Evolutionary conservation across 1,140 invertebrate genomes (phyloP), one percentile per base, ranked within the genome.

Genomic region (Zaprionus ghesquierei): DNA sequence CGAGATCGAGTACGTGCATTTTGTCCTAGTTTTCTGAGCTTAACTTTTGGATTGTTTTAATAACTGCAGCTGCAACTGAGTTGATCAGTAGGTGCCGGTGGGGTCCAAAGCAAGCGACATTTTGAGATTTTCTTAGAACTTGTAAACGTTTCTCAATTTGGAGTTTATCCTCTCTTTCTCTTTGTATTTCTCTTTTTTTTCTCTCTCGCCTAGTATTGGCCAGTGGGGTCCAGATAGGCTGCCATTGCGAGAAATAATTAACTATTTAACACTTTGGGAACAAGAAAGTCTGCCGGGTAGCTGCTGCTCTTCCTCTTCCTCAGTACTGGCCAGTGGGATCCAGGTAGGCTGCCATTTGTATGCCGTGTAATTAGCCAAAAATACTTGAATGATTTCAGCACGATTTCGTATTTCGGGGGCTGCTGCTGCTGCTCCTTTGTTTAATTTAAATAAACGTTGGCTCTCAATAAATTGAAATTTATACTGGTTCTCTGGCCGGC

Each of bases 321-420:
- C 51, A 92, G 64, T 92, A 92, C 68, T 92, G 90, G 60, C 90
- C 90, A 73, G 90, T 92, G 56, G 90, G 90, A 81, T 92, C 90
- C 76, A 91, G 72, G 64, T 84, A 77, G 50, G 54, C 60, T 63
- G 81, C 79, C 90, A 91, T 91, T 46, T 53, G 58, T 61, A 27
- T 38, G 62, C 56, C 31, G 54, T 76, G 74, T 81, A 69, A 69
- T 75, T 71, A 72, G 22, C 46, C 69, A 84, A 77, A 79, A 70
- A 85, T 79, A 74, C 71, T 71, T 75, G 44, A 79, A 75, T 89
- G 84, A 87, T 78, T 77, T 89, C 81, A 85, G 46, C 69, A 63
- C 74, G 78, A 56, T 33, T 49, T 31, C n/a, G 18, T 58, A 38
- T 38, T 41, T 41, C 35, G 31, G 31, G 31, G 31, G 31, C 31